Percentiles rank a stretch among this genome's conserved stretches.
These are phyloP conservation scores for Puma concolor DNA, from an alignment of 2,113 vertebrate species.

Conservation along the genomic window DNA sequence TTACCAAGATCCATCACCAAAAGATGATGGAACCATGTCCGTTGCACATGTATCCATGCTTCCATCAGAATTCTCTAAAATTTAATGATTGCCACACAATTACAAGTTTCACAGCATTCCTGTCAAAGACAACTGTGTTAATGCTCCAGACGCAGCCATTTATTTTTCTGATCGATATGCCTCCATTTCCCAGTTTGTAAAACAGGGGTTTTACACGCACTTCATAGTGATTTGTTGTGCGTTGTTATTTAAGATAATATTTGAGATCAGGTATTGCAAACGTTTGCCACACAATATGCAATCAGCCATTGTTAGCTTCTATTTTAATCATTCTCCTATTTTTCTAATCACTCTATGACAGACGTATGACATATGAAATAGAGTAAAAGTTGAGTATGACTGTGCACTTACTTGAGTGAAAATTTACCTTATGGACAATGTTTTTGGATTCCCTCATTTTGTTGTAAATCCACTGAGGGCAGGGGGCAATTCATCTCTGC, in stretches of 20 bases:
- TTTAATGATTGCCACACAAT: background rate
- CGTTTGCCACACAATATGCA: background rate
- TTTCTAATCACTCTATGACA: background rate
- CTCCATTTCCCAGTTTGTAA: background rate
- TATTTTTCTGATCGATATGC: background rate
- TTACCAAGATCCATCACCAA: background rate
- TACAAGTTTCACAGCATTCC: background rate
- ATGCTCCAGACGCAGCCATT: background rate
- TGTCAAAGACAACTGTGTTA: background rate
- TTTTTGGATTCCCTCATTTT: background rate
- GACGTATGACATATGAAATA: background rate
- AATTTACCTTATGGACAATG: background rate
- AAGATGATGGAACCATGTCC: background rate
- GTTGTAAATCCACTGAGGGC: background rate
- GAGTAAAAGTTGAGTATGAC: background rate
- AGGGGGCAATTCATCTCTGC: background rate
- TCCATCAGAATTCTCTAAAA: background rate
- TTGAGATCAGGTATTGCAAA: background rate
- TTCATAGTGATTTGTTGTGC: background rate
- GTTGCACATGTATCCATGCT: no score
- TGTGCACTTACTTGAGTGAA: background rate
- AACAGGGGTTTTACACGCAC: background rate
- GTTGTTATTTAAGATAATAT: background rate
- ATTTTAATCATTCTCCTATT: background rate
- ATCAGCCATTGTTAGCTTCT: background rate